Conservation (phyloP, 64 coral and sea anemone genomes). For the Dendrophyllia cribrosa region DNA sequence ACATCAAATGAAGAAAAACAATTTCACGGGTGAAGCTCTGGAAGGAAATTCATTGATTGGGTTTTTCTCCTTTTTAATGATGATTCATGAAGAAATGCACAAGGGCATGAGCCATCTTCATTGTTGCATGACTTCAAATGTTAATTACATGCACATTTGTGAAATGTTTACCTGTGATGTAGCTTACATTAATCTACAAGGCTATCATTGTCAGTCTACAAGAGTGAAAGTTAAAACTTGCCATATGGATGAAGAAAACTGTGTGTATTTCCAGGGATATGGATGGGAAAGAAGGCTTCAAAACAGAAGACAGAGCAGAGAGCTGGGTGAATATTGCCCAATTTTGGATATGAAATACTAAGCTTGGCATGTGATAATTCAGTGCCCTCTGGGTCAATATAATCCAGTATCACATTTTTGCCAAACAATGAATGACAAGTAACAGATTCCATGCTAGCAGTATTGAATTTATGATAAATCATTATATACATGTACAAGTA, state of each 20-base stretch:
- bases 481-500: no score
- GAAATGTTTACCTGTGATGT: neutral
- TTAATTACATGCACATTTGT: slow-evolving; percentile 34
- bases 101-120: neutral
- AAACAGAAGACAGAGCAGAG: neutral
- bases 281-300: neutral
- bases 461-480: no score
- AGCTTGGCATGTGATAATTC: neutral
- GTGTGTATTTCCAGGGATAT: neutral
- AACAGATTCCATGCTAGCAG: neutral
- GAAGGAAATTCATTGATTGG: neutral
- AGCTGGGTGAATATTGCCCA: slow-evolving; percentile 1
- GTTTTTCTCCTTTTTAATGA: neutral
- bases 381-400: slow-evolving; percentile 6
- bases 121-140: slow-evolving; percentile 1
- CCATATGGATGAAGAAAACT: neutral
- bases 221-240: neutral
- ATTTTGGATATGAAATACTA: slow-evolving; percentile 48
- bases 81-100: neutral
- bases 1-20: neutral
- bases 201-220: neutral
- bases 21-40: neutral
- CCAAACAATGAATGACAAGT: neutral
- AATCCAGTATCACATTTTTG: slow-evolving; percentile 14
- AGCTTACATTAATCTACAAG: neutral